Evolutionary conservation across 2,113 vertebrate genomes (phyloP).

Genomic region (Vulpes ferrilata): DNA sequence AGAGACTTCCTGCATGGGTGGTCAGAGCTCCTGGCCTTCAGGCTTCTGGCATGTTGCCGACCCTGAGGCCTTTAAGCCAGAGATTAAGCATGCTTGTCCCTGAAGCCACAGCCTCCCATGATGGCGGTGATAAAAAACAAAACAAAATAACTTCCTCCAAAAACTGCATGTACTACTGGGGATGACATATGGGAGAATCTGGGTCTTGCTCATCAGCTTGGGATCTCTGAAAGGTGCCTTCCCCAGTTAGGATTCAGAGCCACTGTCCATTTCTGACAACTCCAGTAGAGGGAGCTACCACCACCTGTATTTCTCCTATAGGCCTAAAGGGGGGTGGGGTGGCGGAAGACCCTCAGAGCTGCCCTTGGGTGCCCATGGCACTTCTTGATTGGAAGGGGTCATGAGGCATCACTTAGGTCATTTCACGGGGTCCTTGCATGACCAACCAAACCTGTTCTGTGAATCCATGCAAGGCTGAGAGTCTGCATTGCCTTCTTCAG

Average conservation of each 20-base stretch:
- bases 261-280: neutral
- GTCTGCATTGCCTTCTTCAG: neutral
- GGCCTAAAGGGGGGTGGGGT: fast-evolving
- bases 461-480: neutral
- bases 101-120: neutral
- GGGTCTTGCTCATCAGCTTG: neutral
- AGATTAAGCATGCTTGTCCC: neutral
- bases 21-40: neutral
- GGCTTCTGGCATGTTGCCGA: neutral
- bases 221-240: fast-evolving
- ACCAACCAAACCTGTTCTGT: neutral
- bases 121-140: neutral
- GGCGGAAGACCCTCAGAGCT: fast-evolving
- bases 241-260: neutral
- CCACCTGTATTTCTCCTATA: neutral
- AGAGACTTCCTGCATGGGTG: neutral
- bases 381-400: neutral
- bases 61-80: neutral
- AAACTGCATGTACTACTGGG: neutral
- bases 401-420: neutral
- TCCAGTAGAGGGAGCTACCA: conserved; percentile 68
- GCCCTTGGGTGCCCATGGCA: neutral
- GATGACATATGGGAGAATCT: neutral
- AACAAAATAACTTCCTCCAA: neutral
- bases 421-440: neutral